Conservation (phyloP, 30 jellyfish, hydroid and myxozoan species). For the Aurelia sp. region DNA sequence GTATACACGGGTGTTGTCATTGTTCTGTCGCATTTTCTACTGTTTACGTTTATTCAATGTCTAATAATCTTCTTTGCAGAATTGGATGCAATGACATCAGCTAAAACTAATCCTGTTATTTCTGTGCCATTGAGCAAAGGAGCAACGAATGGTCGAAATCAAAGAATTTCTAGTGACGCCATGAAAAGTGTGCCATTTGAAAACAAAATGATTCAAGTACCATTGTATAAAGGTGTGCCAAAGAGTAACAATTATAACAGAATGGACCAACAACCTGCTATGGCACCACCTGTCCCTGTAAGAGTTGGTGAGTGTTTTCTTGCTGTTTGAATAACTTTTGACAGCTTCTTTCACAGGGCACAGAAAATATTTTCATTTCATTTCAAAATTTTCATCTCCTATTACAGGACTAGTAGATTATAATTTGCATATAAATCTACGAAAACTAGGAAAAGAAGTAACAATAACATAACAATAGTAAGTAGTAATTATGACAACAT, state of each 20-base stretch:
- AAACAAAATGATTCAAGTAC: conserved; percentile 20
- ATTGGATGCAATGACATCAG: conserved; percentile 64
- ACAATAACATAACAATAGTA: no score
- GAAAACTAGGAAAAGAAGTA: no score
- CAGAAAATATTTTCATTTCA: no score
- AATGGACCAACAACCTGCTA: neutral
- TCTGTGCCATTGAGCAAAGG: conserved; percentile 67
- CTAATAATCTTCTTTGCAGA: neutral
- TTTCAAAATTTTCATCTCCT: no score
- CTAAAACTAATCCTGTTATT: conserved; percentile 39
- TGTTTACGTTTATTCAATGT: neutral
- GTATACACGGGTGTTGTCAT: no score
- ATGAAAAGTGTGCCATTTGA: conserved; percentile 8
- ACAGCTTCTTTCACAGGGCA: no score
- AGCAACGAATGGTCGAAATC: neutral
- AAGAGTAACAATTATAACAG: neutral
- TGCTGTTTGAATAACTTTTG: no score
- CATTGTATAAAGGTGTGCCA: conserved; percentile 38
- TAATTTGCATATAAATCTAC: no score
- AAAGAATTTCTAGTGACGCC: conserved; percentile 1
- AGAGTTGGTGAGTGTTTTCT: conserved; percentile 50
- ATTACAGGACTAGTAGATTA: no score
- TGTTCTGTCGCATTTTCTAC: no score
- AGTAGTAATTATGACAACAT: no score
- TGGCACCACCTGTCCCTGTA: conserved; percentile 74